A percentile compares a stretch with the other conserved stretches of the same genome.
These are phyloP conservation scores for Drosophila rubida DNA, from an alignment of 2,888 invertebrate genomes.

Conservation along the genomic window DNA sequence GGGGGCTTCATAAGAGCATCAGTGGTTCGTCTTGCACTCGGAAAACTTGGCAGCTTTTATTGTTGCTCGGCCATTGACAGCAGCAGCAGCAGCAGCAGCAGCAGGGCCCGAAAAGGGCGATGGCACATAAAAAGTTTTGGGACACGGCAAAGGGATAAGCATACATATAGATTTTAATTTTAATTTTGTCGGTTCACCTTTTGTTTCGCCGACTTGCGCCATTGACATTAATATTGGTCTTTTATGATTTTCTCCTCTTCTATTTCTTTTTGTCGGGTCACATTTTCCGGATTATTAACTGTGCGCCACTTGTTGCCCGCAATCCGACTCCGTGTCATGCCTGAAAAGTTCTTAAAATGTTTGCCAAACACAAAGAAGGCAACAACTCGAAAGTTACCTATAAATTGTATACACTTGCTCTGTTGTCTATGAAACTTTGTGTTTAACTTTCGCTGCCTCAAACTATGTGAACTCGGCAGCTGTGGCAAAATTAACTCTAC, in stretches of 20 bases:
- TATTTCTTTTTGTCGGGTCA: conserved; percentile 26
- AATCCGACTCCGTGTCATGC: neutral
- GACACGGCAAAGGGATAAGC: neutral
- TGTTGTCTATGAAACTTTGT: neutral
- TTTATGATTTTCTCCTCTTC: neutral
- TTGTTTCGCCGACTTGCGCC: conserved; percentile 46
- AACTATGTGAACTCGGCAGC: neutral
- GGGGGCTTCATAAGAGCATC: neutral
- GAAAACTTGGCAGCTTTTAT: neutral
- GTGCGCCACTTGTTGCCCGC: conserved; percentile 38
- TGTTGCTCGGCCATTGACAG: neutral
- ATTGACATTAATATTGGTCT: conserved; percentile 55
- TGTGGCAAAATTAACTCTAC: neutral
- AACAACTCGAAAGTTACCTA: neutral
- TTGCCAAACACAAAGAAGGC: conserved; percentile 6
- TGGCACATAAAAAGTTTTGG: conserved; percentile 9
- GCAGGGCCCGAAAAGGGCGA: no score
- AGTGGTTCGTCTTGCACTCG: neutral
- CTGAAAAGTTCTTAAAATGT: conserved; percentile 9
- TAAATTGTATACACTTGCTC: neutral
- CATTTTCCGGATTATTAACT: conserved; percentile 74
- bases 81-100: no score
- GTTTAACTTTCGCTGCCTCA: conserved; percentile 2
- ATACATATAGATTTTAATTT: conserved; percentile 25
- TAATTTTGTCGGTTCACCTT: conserved; percentile 39